Evolutionary conservation across 1,140 invertebrate genomes (phyloP).

Genomic region (Portunus trituberculatus): DNA sequence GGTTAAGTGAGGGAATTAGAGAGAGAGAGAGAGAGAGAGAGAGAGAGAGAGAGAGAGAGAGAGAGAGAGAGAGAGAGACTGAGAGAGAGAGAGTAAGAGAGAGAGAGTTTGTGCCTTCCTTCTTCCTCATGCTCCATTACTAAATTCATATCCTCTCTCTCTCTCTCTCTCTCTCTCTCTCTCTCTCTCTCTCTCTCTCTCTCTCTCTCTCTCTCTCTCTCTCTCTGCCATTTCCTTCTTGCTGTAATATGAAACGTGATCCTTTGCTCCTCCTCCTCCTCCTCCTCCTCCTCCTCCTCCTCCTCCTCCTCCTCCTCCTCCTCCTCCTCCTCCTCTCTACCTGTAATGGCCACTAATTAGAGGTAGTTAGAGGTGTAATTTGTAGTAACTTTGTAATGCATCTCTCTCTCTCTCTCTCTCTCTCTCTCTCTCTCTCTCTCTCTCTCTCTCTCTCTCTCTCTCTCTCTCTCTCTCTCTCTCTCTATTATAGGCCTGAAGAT

Average conservation of each 20-base stretch:
- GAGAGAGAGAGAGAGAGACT: too few species aligned
- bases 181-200: too few species aligned
- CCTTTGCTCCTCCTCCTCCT: neutral
- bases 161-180: neutral
- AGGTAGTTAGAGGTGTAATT: too few species aligned
- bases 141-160: neutral
- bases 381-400: too few species aligned
- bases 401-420: constrained; percentile 50
- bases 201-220: too few species aligned
- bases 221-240: neutral
- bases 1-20: neutral
- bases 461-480: constrained; percentile 42
- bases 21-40: too few species aligned
- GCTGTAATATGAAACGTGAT: neutral
- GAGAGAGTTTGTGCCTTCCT: too few species aligned
- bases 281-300: neutral
- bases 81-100: too few species aligned
- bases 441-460: constrained; percentile 50
- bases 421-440: constrained; percentile 50
- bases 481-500: neutral
- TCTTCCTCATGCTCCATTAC: neutral
- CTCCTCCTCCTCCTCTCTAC: neutral
- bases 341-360: too few species aligned
- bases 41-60: too few species aligned
- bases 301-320: neutral